Conservation (phyloP, 2,113 vertebrate genomes). For the Toxostoma redivivum region DNA sequence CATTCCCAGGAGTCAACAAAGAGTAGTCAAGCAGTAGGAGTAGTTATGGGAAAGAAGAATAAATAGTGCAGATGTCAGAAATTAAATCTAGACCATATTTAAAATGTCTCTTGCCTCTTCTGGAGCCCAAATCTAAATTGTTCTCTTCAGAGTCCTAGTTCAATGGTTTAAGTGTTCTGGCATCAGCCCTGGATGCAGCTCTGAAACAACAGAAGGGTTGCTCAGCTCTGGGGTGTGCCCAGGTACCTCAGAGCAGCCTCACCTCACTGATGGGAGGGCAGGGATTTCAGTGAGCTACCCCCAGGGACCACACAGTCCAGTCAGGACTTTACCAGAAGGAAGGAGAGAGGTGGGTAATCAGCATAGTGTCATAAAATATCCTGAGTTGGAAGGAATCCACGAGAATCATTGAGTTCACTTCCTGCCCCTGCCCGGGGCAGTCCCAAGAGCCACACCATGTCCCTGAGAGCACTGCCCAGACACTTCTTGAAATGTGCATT, state of each 20-base stretch:
- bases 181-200: background rate
- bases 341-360: too few species aligned
- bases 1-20: background rate
- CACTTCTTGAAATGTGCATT: background rate
- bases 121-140: background rate
- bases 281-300: background rate
- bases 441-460: background rate
- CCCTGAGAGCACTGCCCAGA: background rate
- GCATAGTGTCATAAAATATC: background rate
- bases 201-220: background rate
- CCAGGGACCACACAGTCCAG: fast-evolving
- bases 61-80: conserved; percentile 16
- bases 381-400: background rate
- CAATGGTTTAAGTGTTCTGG: background rate
- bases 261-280: background rate
- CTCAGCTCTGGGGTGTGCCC: background rate
- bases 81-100: background rate
- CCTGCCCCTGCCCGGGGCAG: background rate
- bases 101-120: background rate
- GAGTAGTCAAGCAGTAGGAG: background rate
- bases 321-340: background rate
- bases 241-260: background rate
- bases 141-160: background rate
- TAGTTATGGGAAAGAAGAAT: conserved; percentile 31
- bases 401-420: background rate